Percentiles rank a stretch among this genome's conserved stretches.
phyloP scores from a whole-genome alignment of 2,888 invertebrate species.

The Aphidius colemani region DNA sequence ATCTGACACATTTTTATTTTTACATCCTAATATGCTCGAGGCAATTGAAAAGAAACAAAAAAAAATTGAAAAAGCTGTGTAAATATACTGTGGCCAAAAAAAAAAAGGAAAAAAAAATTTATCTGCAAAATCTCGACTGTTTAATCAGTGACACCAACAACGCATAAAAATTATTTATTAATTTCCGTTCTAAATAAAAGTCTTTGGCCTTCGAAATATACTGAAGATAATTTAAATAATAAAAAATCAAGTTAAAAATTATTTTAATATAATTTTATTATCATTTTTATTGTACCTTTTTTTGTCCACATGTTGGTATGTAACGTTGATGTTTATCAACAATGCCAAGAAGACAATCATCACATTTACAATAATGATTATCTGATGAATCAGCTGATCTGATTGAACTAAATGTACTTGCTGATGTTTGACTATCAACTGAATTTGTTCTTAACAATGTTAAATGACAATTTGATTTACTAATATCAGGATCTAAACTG shows the following conservation, averaged over 20 bases:
- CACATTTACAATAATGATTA: slow-evolving; percentile 77
- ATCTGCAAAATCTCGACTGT: too few species aligned
- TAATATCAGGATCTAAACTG: slow-evolving; percentile 41
- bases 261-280: not conserved
- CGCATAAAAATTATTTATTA: too few species aligned
- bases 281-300: slow-evolving; percentile 49
- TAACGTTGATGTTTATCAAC: slow-evolving; percentile 70
- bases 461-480: slow-evolving; percentile 38
- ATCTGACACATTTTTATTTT: too few species aligned
- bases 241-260: not conserved
- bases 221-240: too few species aligned
- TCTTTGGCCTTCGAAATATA: too few species aligned
- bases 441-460: slow-evolving; percentile 75
- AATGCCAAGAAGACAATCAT: slow-evolving; percentile 82
- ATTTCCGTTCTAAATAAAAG: too few species aligned
- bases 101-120: too few species aligned
- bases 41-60: too few species aligned
- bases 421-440: slow-evolving; percentile 68
- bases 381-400: slow-evolving; percentile 72
- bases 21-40: too few species aligned
- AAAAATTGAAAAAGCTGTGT: too few species aligned
- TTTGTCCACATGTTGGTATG: slow-evolving; percentile 43
- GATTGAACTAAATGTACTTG: slow-evolving; percentile 67
- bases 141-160: too few species aligned
- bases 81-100: too few species aligned